Evolutionary conservation across 1,140 invertebrate species (phyloP), one percentile per base, ranked within the genome.

Genomic region (Agrypnia vestita): DNA sequence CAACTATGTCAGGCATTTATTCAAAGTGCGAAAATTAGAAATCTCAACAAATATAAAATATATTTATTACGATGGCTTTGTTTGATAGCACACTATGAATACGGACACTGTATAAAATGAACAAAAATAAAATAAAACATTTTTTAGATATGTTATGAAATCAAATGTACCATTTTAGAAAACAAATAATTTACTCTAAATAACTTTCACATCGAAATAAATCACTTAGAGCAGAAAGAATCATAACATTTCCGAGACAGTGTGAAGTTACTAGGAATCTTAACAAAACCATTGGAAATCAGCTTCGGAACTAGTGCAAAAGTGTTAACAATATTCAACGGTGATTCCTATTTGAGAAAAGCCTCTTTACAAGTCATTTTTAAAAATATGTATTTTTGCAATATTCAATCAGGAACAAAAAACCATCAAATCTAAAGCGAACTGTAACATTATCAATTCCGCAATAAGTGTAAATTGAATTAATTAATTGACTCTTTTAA

Each of bases 1-100:
- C 80, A 81, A 81, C 71, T 80, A 83, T 83, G 71, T 83, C 77
- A 81, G 80, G 82, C 82, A 78, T 69, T 76, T 81, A 83, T 83
- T 81, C 69, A 83, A 81, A 81, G 82, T 83, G 82, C 82, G 74
- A 78, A 83, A 77, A 79, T 80, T 78, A 56, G 71, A 79, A 80
- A 80, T 83, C 76, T 80, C 72, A 81, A 79, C 72, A 81, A 81
- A 81, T 79, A 76, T 79, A 75, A 82, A 25, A 64, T 35, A 35
- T 59, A 69, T 69, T 46, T 69, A 47, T 46, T 35, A 78, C 56
- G 74, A 47, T 83, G 62, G 82, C 78, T 72, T 79, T 49, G 64
- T 80, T 74, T 76, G 49, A 21, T 80, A 80, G 69, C 75, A 83
- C 76, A 81, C 82, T 83, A 83, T 71, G 80, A 83, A 83, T 81